Evolutionary conservation across 2,797 vertebrate species (phyloP).

Genomic region (Thripadectes ignobilis): DNA sequence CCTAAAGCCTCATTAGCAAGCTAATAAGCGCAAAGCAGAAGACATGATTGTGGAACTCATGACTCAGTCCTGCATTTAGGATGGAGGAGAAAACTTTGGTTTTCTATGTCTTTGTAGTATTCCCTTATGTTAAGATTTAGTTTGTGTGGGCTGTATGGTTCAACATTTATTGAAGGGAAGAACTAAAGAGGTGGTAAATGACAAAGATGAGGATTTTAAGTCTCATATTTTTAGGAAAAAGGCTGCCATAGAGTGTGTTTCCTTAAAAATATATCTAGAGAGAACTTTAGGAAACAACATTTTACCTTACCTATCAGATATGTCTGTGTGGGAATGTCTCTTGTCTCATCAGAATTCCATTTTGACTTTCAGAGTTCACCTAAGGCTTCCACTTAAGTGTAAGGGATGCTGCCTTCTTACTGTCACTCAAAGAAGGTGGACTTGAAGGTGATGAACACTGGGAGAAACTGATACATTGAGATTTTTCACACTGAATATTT

Average conservation of each 20-base stretch:
- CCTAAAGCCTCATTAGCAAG: background rate
- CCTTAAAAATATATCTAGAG: background rate
- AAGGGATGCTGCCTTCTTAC: background rate
- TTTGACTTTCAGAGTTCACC: background rate
- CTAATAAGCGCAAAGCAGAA: background rate
- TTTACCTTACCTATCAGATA: background rate
- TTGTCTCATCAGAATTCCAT: background rate
- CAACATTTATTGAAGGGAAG: background rate
- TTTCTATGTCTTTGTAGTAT: background rate
- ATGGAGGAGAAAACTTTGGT: background rate
- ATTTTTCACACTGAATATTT: background rate
- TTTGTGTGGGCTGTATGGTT: background rate
- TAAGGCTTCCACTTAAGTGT: background rate
- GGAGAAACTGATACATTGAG: background rate
- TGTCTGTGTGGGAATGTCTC: background rate
- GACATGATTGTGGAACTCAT: background rate
- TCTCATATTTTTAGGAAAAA: background rate
- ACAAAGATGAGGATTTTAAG: background rate
- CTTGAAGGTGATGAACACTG: fast-evolving
- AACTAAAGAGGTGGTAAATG: background rate
- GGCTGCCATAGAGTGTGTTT: background rate
- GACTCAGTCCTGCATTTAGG: background rate
- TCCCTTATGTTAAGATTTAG: background rate
- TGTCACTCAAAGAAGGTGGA: background rate
- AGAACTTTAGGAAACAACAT: background rate